These are phyloP conservation scores for Aelia acuminata DNA, from an alignment of 2,888 invertebrate species.

Conservation along the genomic window DNA sequence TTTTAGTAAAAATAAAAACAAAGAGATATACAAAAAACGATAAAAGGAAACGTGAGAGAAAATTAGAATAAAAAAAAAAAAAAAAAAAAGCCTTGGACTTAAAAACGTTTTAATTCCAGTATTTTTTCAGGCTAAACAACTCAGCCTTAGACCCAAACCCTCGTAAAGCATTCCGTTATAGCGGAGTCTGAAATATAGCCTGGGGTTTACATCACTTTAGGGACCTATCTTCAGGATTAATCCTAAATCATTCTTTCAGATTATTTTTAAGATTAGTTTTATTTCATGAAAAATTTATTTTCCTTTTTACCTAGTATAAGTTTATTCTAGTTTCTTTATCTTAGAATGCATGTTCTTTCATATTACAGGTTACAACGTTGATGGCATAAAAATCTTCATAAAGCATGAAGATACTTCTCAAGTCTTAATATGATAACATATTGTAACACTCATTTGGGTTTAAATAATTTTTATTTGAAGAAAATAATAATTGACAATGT, in stretches of 20 bases:
- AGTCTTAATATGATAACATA: too few species aligned
- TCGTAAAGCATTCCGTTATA: neutral
- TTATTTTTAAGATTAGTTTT: too few species aligned
- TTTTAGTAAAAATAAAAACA: neutral
- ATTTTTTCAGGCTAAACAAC: neutral
- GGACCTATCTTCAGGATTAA: neutral
- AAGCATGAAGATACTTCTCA: too few species aligned
- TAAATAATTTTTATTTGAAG: too few species aligned
- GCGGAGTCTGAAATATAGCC: neutral
- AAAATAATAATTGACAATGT: too few species aligned
- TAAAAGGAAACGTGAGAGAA: neutral
- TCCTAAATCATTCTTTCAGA: neutral
- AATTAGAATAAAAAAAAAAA: constrained; percentile 11
- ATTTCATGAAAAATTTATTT: too few species aligned
- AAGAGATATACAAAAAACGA: neutral
- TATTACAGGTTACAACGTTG: too few species aligned
- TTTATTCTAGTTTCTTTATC: too few species aligned
- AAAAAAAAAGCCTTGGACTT: neutral
- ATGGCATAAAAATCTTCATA: too few species aligned
- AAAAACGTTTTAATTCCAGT: constrained; percentile 27
- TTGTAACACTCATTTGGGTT: too few species aligned
- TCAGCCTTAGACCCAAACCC: neutral
- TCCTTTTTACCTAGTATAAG: too few species aligned
- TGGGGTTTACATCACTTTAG: neutral
- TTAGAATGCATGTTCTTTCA: too few species aligned